Percentiles rank a stretch among this genome's conserved stretches.
phyloP scores from a whole-genome alignment of 1,140 invertebrate species.

The Nebria ingens region DNA sequence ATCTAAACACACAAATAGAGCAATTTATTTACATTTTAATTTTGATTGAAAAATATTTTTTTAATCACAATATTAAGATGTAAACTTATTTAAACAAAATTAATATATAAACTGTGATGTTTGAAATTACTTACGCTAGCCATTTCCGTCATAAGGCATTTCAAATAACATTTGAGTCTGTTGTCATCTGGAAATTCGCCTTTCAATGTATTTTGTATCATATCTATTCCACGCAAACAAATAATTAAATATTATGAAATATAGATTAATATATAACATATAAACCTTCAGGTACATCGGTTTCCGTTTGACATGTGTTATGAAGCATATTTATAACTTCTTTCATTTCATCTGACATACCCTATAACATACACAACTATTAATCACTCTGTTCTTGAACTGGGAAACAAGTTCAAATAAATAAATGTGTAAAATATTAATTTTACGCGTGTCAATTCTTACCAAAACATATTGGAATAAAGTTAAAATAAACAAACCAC shows the following conservation, averaged over 20 bases:
- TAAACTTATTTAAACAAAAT: too few species aligned
- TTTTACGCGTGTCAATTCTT: too few species aligned
- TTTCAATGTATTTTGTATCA: not conserved
- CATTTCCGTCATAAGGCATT: constrained; percentile 4
- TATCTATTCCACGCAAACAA: too few species aligned
- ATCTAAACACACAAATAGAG: too few species aligned
- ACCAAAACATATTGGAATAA: too few species aligned
- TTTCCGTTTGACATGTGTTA: constrained; percentile 23
- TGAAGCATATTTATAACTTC: constrained; percentile 20
- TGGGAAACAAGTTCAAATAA: too few species aligned
- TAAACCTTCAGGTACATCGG: constrained; percentile 19
- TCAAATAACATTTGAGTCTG: not conserved
- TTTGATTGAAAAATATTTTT: not conserved
- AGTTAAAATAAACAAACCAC: too few species aligned
- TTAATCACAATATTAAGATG: too few species aligned
- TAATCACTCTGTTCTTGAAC: too few species aligned
- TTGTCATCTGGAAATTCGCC: not conserved
- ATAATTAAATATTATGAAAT: too few species aligned
- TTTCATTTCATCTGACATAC: constrained; percentile 23
- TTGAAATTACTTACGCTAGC: not conserved
- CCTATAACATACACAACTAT: too few species aligned
- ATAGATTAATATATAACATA: not conserved
- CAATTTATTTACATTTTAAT: not conserved
- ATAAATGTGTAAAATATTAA: too few species aligned
- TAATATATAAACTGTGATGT: not conserved